Conservation (phyloP, 2,797 vertebrate genomes). For the Myotis pilosus region DNA sequence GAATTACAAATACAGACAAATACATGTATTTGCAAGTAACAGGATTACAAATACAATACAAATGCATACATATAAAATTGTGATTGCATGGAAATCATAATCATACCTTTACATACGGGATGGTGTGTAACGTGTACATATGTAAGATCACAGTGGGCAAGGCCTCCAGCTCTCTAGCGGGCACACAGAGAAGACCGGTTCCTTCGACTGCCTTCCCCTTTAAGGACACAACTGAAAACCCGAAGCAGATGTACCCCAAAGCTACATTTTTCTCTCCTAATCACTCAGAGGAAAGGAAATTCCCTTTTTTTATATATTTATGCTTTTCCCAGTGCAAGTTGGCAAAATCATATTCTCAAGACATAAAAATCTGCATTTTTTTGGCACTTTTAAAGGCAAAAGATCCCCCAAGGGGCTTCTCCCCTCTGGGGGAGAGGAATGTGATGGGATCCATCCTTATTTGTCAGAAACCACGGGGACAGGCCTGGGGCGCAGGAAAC, state of each 20-base stretch:
- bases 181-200: not conserved
- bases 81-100: not conserved
- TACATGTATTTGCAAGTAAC: not conserved
- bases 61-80: not conserved
- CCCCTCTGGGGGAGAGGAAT: not conserved
- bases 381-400: slow-evolving; percentile 11
- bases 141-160: not conserved
- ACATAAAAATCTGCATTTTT: not conserved
- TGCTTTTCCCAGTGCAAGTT: slow-evolving; percentile 47
- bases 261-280: slow-evolving; percentile 39
- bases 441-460: not conserved
- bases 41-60: not conserved
- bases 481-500: too few species aligned
- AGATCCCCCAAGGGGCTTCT: not conserved
- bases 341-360: slow-evolving; percentile 43
- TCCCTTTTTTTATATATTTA: slow-evolving; percentile 41
- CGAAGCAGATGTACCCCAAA: slow-evolving; percentile 56
- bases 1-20: not conserved
- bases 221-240: slow-evolving; percentile 52
- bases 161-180: not conserved
- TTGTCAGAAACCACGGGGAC: not conserved
- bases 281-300: slow-evolving; percentile 56
- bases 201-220: not conserved
- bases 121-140: not conserved
- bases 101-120: not conserved